Evolutionary conservation across 2,113 vertebrate species (phyloP).

Genomic region (Ursus arctos): DNA sequence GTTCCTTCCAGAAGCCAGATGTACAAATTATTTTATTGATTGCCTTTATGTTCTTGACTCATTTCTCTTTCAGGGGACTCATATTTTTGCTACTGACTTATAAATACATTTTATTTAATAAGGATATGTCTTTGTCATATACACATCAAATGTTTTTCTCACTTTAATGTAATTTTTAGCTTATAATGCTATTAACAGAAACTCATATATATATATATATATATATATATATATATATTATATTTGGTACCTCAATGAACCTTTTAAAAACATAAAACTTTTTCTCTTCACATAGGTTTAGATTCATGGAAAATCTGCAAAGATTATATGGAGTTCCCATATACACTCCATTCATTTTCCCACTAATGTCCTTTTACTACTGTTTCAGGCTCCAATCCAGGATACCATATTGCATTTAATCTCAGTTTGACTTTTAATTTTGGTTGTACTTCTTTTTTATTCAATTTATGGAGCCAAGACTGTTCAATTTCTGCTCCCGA

Average conservation of each 20-base stretch:
- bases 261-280: not conserved
- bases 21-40: not conserved
- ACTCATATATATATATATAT: not conserved
- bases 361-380: not conserved
- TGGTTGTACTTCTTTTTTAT: not conserved
- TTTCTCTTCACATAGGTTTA: constrained; percentile 31
- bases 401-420: not conserved
- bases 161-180: not conserved
- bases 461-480: constrained; percentile 48
- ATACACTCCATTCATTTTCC: not conserved
- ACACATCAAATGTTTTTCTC: constrained; percentile 1
- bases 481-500: constrained; percentile 21
- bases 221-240: not conserved
- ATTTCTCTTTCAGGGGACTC: not conserved
- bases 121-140: not conserved
- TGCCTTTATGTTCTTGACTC: not conserved
- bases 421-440: constrained; percentile 46
- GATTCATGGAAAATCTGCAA: not conserved
- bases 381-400: not conserved
- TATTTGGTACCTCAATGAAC: not conserved
- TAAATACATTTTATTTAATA: not conserved
- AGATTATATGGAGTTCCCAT: not conserved
- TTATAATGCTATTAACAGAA: constrained; percentile 26
- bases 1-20: not conserved
- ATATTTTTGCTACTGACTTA: constrained; percentile 10